These are phyloP conservation scores for Trichopoda pennipes DNA, from an alignment of 2,888 invertebrate genomes.

Conservation along the genomic window DNA sequence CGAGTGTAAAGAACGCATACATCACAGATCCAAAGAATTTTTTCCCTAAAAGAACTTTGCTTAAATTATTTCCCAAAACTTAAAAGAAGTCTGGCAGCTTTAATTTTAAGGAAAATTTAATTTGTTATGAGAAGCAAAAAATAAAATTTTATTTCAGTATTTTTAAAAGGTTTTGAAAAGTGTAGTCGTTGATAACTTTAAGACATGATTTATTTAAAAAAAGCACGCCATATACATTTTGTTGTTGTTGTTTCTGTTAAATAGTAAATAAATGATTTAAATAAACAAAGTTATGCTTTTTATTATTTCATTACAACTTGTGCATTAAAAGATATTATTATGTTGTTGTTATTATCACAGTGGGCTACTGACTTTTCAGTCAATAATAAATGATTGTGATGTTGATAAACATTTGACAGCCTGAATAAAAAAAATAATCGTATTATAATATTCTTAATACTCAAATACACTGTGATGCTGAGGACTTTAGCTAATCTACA, in stretches of 20 bases:
- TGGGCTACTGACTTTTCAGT: conserved; percentile 55
- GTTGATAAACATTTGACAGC: conserved; percentile 60
- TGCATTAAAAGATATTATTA: background rate
- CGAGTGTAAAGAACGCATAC: no score
- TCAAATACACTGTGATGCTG: background rate
- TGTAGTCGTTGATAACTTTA: background rate
- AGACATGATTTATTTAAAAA: background rate
- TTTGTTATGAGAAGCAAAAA: background rate
- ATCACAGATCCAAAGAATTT: no score
- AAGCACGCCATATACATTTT: background rate
- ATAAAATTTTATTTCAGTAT: background rate
- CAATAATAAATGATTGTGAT: conserved; percentile 59
- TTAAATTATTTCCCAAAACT: no score
- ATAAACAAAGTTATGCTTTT: background rate
- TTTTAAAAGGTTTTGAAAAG: background rate
- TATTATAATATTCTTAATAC: conserved; percentile 38
- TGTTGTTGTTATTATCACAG: conserved; percentile 3
- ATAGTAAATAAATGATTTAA: background rate
- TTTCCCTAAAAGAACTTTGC: no score
- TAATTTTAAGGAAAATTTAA: no score
- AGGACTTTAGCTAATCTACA: background rate
- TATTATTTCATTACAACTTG: conserved; percentile 23
- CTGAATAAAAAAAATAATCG: conserved; percentile 17
- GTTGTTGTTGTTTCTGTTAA: background rate
- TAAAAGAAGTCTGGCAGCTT: no score